Conservation (phyloP, 2,888 invertebrate genomes). For the Strigamia crassipes region DNA sequence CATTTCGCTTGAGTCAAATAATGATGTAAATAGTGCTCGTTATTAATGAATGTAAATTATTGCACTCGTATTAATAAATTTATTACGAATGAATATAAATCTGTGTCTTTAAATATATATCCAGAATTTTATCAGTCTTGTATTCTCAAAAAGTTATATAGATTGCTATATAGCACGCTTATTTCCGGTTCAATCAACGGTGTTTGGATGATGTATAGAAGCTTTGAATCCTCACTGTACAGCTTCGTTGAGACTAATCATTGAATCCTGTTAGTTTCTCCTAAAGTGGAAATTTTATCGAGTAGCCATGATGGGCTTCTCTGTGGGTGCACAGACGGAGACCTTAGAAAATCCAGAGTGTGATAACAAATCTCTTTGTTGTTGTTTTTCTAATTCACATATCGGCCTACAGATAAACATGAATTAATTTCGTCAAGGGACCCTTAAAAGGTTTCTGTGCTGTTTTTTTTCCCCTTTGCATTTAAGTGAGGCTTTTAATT, state of each 20-base stretch:
- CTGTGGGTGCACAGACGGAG: constrained; percentile 13
- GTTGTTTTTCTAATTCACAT: constrained; percentile 38
- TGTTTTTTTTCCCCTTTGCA: background rate
- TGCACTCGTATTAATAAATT: background rate
- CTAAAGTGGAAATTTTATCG: constrained; percentile 42
- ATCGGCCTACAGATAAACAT: constrained; percentile 34
- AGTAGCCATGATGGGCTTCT: background rate
- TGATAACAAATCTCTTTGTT: constrained; percentile 38
- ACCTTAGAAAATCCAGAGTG: constrained; percentile 20
- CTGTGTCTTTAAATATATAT: background rate
- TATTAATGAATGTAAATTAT: background rate
- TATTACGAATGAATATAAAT: background rate
- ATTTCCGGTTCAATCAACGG: constrained; percentile 30
- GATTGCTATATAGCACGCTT: background rate
- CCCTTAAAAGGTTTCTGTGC: background rate
- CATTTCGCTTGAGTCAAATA: background rate
- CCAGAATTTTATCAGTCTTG: background rate
- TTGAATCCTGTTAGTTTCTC: constrained; percentile 40
- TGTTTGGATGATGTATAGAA: constrained; percentile 4
- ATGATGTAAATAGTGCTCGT: background rate
- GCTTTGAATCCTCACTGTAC: constrained; percentile 18
- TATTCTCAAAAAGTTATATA: background rate
- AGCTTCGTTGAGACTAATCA: constrained; percentile 14
- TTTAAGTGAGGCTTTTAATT: constrained; percentile 2
- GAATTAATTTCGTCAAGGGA: constrained; percentile 19